phyloP scores from a whole-genome alignment of 2,888 invertebrate species.

The Meliscaeva auricollis region DNA sequence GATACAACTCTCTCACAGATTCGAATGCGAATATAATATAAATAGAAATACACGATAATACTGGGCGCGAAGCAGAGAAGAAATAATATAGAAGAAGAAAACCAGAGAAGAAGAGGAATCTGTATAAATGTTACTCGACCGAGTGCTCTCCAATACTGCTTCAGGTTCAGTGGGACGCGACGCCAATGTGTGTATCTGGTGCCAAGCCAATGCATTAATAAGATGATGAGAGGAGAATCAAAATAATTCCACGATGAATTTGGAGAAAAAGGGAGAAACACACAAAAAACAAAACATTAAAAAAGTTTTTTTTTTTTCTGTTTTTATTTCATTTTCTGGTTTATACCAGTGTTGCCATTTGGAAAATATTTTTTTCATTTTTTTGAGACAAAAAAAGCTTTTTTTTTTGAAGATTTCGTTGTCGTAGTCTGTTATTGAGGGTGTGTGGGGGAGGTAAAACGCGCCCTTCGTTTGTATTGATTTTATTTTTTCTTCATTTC shows the following conservation, averaged over 20 bases:
- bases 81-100: neutral
- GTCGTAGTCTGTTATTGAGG: slow-evolving; percentile 21
- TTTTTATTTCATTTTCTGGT: slow-evolving; percentile 60
- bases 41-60: too few species aligned
- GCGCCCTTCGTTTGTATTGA: slow-evolving; percentile 72
- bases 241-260: slow-evolving; percentile 3
- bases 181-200: slow-evolving; percentile 54
- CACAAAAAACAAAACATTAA: slow-evolving; percentile 61
- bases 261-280: slow-evolving; percentile 41
- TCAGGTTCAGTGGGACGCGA: slow-evolving; percentile 73
- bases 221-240: slow-evolving; percentile 3
- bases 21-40: too few species aligned
- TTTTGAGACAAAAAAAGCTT: slow-evolving; percentile 19
- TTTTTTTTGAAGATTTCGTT: slow-evolving; percentile 1
- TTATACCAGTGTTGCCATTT: slow-evolving; percentile 59
- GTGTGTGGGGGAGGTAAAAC: slow-evolving; percentile 38
- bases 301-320: slow-evolving; percentile 66
- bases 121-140: slow-evolving; percentile 76
- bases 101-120: slow-evolving; percentile 44
- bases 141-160: slow-evolving; percentile 72
- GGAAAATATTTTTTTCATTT: neutral
- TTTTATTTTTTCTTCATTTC: slow-evolving; percentile 38
- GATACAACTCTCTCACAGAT: slow-evolving; percentile 50
- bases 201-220: neutral
- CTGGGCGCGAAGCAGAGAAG: neutral